Base-by-base conservation (phyloP, 2,113 vertebrate species). In the Fregetta grallaria region DNA sequence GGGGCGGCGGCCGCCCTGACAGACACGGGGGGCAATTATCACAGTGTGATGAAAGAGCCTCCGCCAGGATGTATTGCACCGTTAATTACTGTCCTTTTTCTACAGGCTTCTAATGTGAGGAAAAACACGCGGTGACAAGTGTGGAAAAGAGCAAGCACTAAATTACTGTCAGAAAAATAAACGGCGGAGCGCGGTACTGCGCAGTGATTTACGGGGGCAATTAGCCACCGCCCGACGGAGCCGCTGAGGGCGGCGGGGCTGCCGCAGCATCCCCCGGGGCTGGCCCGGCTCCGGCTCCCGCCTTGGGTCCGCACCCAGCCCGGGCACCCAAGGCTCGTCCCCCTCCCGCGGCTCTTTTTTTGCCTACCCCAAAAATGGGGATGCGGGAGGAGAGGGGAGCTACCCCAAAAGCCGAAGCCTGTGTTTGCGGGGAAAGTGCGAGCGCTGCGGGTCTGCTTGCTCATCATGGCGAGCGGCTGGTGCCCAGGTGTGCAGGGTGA, bases 141-240 rank as follows among this genome's bases (percentile, higher is more conserved):
- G 99, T 99, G 99, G 99, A 99, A 99, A 99, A 99, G 99, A 99
- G 99, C 99, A 99, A 99, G 99, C 99, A 99, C 99, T 99, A 99
- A 99, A 99, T 99, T 99, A 99, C 99, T 99, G 99, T 99, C 99
- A 99, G 98, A 99, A 99, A 99, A 99, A 99, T 99, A 99, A 99
- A 99, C 99, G 99, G 98, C 98, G 98, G 98, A 99, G 98, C 97
- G 97, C 97, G 95, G 97, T 98, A 98, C 98, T 74, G 98, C 95
- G 93, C 97, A 42, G 98, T 99, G 99, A 99, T 99, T 99, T 99
- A 99, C 99, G 98, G 99, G 99, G 99, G 99, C 99, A 99, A 99
- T 99, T 99, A 99, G 99, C 98, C 98, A 99, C 99, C 99, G 98
- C 99, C 99, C 99, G 98, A 98, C 95, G 92, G 98, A 98, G 98